Percentiles rank a stretch among this genome's conserved stretches.
phyloP scores from a whole-genome alignment of 2,888 invertebrate species.

The Orthonychiurus folsomi region DNA sequence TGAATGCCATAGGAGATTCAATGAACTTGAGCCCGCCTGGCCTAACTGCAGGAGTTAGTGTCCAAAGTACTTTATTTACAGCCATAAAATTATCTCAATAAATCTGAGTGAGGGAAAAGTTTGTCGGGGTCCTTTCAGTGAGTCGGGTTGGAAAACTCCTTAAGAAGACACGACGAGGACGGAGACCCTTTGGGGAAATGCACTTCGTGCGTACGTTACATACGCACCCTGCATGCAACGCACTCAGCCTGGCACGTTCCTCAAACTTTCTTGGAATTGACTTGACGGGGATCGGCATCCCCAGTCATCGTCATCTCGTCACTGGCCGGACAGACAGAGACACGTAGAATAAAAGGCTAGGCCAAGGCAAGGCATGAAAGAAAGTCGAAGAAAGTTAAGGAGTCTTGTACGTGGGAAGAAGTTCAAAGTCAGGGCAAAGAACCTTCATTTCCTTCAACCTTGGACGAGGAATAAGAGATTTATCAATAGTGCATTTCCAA shows the following conservation, averaged over 20 bases:
- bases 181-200: too few species aligned
- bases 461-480: background rate
- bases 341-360: background rate
- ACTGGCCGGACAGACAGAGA: background rate
- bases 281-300: background rate
- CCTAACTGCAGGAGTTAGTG: background rate
- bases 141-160: too few species aligned
- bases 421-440: conserved; percentile 1
- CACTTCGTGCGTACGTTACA: too few species aligned
- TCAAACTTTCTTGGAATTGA: too few species aligned
- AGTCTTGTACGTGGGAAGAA: background rate
- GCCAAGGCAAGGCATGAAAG: too few species aligned
- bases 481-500: background rate
- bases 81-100: conserved; percentile 15
- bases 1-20: too few species aligned
- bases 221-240: too few species aligned
- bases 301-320: background rate
- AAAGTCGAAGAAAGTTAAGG: background rate
- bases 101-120: conserved; percentile 7
- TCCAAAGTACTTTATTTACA: conserved; percentile 11
- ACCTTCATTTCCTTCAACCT: conserved; percentile 1
- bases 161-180: too few species aligned
- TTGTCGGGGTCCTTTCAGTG: too few species aligned
- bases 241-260: too few species aligned
- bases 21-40: too few species aligned